Conservation (phyloP, 2,797 vertebrate genomes). For the Rhinichthys osculus region DNA sequence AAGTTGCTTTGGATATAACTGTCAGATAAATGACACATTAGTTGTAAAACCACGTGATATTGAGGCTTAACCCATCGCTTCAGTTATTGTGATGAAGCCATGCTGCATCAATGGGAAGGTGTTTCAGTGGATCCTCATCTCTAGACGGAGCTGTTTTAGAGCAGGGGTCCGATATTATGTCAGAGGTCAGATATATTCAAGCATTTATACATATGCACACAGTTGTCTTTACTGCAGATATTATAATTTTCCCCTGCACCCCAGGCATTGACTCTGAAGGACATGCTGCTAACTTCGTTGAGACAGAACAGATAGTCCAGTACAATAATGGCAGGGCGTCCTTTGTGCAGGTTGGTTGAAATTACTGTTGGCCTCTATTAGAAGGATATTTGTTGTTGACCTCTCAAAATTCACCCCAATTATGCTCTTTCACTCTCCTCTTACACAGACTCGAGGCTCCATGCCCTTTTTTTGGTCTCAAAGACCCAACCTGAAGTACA, state of each 20-base stretch:
- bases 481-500: conserved; percentile 97
- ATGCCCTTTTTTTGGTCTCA: conserved; percentile 99
- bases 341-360: conserved; percentile 87
- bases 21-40: neutral
- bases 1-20: neutral
- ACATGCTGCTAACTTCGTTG: conserved; percentile 97
- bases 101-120: conserved; percentile 95
- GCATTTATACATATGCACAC: neutral
- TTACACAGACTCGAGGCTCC: conserved; percentile 90
- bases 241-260: neutral
- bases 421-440: neutral
- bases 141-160: conserved; percentile 96
- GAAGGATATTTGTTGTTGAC: conserved; percentile 1
- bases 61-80: conserved; percentile 60
- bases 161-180: conserved; percentile 97
- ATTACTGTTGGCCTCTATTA: neutral
- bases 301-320: conserved; percentile 95
- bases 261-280: conserved; percentile 97
- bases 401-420: neutral
- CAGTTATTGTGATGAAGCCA: conserved; percentile 93
- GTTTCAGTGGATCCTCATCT: conserved; percentile 97
- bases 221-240: neutral
- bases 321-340: conserved; percentile 90
- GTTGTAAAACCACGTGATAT: neutral
- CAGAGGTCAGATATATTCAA: conserved; percentile 82